Percentiles rank a stretch among this genome's conserved stretches.
These are phyloP conservation scores for Brachionus manjavacas DNA, from an alignment of 1,140 invertebrate genomes.

Conservation along the genomic window DNA sequence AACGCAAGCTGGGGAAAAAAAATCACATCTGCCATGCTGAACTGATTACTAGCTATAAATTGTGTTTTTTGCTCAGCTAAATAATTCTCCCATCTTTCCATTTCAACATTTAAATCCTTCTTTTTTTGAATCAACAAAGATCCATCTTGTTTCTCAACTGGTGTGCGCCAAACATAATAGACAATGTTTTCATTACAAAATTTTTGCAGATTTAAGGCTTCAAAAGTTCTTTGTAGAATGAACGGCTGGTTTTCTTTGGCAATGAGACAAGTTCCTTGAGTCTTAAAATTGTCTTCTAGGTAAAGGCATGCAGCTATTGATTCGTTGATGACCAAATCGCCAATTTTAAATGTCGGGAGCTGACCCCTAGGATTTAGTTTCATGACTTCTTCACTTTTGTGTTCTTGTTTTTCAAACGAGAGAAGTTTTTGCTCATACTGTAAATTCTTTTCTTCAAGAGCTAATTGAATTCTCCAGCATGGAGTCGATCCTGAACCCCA, in stretches of 20 bases:
- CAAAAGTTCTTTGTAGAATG: no score
- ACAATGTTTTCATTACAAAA: neutral
- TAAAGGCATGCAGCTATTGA: constrained; percentile 7
- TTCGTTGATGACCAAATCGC: neutral
- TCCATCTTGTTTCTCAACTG: neutral
- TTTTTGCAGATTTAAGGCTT: no score
- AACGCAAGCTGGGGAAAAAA: neutral
- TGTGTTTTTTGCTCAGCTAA: no score
- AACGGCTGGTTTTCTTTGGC: no score
- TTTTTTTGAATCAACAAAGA: neutral
- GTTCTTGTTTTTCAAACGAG: no score
- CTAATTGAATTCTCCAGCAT: constrained; percentile 48
- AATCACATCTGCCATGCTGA: no score
- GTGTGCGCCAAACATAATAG: neutral
- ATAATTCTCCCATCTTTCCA: no score
- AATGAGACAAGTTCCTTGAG: neutral
- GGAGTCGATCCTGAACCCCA: constrained; percentile 50
- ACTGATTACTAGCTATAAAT: no score
- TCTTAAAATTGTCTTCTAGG: neutral
- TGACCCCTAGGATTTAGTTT: no score
- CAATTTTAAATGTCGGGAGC: neutral
- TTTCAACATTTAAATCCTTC: no score
- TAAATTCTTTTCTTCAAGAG: constrained; percentile 45
- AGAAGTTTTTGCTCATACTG: no score
- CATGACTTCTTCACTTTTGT: no score